These are phyloP conservation scores for Pelusios castaneus DNA, from an alignment of 2,113 vertebrate species.

Conservation along the genomic window DNA sequence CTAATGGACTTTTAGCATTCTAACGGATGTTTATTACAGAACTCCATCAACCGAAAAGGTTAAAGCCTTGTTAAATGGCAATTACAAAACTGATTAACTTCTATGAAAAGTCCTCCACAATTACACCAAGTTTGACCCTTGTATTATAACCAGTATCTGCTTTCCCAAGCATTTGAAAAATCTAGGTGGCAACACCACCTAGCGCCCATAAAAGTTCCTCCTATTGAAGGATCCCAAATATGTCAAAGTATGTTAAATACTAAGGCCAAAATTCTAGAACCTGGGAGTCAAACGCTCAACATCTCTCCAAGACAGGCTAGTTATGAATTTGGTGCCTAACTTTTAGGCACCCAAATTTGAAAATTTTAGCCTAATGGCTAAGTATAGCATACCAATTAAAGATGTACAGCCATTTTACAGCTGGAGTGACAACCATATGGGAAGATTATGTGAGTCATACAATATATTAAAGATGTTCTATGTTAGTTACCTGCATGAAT, in stretches of 20 bases:
- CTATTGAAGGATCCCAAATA: neutral
- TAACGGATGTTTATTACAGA: constrained; percentile 48
- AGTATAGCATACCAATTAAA: neutral
- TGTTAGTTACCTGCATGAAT: neutral
- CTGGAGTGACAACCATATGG: neutral
- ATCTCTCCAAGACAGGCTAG: neutral
- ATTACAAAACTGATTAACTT: constrained; percentile 60
- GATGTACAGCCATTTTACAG: neutral
- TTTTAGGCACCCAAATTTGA: neutral
- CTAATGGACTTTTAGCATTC: constrained; percentile 27
- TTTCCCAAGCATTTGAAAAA: constrained; percentile 57
- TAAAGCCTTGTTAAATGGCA: constrained; percentile 43
- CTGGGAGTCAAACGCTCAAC: constrained; percentile 22
- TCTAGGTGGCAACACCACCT: constrained; percentile 29
- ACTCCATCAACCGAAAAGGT: constrained; percentile 48
- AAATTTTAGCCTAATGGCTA: neutral
- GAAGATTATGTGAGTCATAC: neutral
- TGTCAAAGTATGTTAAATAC: constrained; percentile 36
- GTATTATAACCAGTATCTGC: constrained; percentile 46
- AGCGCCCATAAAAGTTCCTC: neutral
- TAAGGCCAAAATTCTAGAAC: constrained; percentile 45
- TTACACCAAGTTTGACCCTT: too few relatives aligned
- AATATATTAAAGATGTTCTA: neutral
- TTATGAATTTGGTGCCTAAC: neutral
- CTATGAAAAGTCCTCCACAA: too few relatives aligned